Evolutionary conservation across 2,113 vertebrate genomes (phyloP).

Genomic region (Ophiodon elongatus): DNA sequence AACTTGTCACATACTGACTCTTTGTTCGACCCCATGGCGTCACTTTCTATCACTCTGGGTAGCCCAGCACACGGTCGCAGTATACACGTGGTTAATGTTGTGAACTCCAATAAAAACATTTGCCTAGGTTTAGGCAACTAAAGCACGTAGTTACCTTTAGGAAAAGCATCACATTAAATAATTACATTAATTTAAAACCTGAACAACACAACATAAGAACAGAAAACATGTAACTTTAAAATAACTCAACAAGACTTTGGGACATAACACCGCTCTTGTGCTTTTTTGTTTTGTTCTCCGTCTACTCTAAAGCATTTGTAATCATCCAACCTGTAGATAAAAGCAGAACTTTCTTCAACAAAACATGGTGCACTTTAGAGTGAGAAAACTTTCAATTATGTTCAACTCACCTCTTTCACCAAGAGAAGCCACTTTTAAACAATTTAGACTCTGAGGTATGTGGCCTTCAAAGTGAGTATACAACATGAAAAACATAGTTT

Average conservation of each 20-base stretch:
- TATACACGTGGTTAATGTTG: neutral
- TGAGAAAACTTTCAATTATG: neutral
- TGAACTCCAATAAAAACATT: neutral
- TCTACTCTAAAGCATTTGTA: too few species aligned
- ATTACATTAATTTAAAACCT: neutral
- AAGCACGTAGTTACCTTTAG: too few species aligned
- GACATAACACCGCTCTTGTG: too few species aligned
- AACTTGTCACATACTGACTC: neutral
- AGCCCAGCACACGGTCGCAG: neutral
- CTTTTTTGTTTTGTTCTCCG: neutral
- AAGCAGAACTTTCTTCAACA: neutral
- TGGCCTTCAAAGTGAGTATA: neutral
- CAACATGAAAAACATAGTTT: constrained; percentile 1
- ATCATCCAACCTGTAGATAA: neutral
- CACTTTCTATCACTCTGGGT: neutral
- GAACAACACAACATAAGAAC: too few species aligned
- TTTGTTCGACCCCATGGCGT: neutral
- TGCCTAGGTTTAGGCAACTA: neutral
- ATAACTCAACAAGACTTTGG: neutral
- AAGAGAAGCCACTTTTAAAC: neutral
- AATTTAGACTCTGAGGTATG: neutral
- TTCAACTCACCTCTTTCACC: neutral
- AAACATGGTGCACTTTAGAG: neutral
- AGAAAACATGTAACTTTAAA: neutral
- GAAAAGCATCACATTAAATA: neutral